Evolutionary conservation across 2,888 invertebrate genomes (phyloP), one percentile per base, ranked within the genome.

Genomic region (Lymantria dispar): DNA sequence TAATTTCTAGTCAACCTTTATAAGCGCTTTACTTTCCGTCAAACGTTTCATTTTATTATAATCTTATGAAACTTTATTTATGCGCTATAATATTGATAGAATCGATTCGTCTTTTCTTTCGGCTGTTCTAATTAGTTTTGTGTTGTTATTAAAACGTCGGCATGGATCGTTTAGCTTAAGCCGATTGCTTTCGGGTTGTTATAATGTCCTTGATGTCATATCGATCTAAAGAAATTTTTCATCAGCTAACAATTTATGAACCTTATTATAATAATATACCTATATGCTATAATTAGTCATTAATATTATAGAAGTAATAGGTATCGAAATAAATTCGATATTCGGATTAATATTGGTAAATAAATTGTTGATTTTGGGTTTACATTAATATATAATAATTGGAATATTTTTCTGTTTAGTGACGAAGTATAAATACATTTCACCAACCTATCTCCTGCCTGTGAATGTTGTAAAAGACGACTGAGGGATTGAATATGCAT

Each of bases 51-150:
- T 53, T 67, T 57, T 58, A 52, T 67, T 67, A 67, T 58, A 62
- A 60, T 64, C 67, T 67, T 62, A 64, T 67, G 57, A 59, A 66
- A 51, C 62, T 64, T 60, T 67, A 67, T 67, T 59, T 67, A 67
- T 62, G 66, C 56, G 47, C 56, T 58, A 53, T 46, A 50, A 51
- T 14, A 40, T 40, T 60, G 61, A 63, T 66, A 56, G 54, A 60
- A 64, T 67, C 58, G 60, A 64, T 67, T 67, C 60, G 60, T 66
- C 60, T 67, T 60, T 66, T 62, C 62, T 67, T 54, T 67, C 56
- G 49, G 50, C 46, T 51, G 54, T 62, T 58, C 58, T 64, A 64
- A 67, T 67, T 64, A 55, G 53, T 67, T 66, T 62, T 64, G 62
- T 58, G 54, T 56, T 58, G 57, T 56, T 65, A 58, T 56, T 48